These are phyloP conservation scores for Acrocephalus kingi DNA, from an alignment of 2,113 vertebrate genomes.

Conservation along the genomic window DNA sequence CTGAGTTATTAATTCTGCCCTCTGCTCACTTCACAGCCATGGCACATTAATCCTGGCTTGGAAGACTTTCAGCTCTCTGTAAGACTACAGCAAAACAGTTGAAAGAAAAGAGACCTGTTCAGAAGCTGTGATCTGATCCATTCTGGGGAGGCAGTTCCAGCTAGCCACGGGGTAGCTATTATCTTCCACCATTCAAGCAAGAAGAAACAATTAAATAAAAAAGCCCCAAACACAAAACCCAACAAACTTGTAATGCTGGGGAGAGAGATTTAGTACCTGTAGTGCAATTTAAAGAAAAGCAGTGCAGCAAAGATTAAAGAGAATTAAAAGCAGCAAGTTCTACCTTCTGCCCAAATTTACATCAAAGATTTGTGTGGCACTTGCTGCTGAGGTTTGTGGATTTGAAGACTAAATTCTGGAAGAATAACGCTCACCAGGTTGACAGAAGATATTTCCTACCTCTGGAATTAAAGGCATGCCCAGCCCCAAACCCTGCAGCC, in stretches of 20 bases:
- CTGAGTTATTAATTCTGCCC: neutral
- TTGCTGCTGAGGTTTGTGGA: neutral
- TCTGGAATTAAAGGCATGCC: neutral
- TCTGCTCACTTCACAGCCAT: neutral
- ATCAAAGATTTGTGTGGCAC: neutral
- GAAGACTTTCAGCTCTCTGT: neutral
- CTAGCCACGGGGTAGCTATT: neutral
- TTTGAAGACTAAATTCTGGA: neutral
- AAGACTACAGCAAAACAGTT: neutral
- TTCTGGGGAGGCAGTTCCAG: neutral
- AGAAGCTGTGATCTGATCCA: neutral
- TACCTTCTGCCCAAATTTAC: neutral
- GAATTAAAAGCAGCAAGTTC: neutral
- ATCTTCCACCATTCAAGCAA: neutral
- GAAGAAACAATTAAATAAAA: neutral
- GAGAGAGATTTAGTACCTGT: neutral
- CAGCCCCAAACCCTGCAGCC: neutral
- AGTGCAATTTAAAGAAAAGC: neutral
- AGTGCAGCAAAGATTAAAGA: constrained; percentile 1
- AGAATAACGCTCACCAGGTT: neutral
- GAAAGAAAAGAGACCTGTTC: neutral
- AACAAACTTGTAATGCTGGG: neutral
- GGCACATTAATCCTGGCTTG: neutral
- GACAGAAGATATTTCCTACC: neutral
- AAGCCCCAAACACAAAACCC: neutral